Base-by-base conservation (phyloP, 2,888 invertebrate species). In the Drosophila sordidula region DNA sequence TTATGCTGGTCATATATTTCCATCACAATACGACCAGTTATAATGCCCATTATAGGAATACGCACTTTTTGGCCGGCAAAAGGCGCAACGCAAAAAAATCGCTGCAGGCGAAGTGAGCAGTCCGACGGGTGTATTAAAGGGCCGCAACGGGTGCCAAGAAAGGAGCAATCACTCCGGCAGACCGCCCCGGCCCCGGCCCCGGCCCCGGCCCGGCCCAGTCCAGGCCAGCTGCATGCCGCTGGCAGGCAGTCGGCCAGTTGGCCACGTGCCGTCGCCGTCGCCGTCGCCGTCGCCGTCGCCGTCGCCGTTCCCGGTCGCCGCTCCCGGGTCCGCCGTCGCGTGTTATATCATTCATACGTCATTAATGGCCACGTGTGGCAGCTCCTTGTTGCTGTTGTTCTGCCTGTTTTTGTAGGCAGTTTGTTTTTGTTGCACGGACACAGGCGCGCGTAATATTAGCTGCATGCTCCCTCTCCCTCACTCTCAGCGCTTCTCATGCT, bases 341-440 rank as follows among this genome's bases (percentile, higher is more conserved):
- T 92, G 92, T 92, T 92, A 92, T 90, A 92, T 92, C 92, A 92
- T 92, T 92, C 92, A 92, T 92, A 92, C 91, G 92, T 92, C 92
- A 92, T 92, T 92, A 92, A 88, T 87, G 87, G 91, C 78, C 92
- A 92, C 92, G 92, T 92, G 92, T 90, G 76, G 9, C 52, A 41
- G 41, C 41, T 42, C 51, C 38, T 39, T 46, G 36, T 47, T 38
- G 42, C n/a, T 38, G 4, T 0, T 14, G n/a, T 32, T 57, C 45
- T 9, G 47, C 56, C 55, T 85, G 74, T 84, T 85, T 69, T 85
- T 84, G 82, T 80, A 80, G 86, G 83, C 86, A 63, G 78, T 67
- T 70, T 87, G 71, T 87, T 82, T 73, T 83, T 78, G 75, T 80
- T 77, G 80, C 87, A 72, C 56, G 67, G 52, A 78, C 66, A 65